Conservation (phyloP, 2,797 vertebrate species). For the Acrocephalus scirpaceus region DNA sequence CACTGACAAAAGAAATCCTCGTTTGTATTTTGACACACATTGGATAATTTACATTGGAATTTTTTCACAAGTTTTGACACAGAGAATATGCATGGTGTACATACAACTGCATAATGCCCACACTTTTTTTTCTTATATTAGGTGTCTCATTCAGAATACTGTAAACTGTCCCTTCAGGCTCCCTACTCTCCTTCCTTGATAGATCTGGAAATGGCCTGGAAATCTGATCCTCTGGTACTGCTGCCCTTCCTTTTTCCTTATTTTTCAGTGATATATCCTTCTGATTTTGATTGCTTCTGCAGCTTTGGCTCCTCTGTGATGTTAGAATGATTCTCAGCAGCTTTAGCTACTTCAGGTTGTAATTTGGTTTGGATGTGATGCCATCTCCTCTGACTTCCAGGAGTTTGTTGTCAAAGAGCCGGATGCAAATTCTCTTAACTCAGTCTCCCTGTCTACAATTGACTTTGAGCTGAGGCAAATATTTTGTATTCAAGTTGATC, state of each 20-base stretch:
- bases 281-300: neutral
- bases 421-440: neutral
- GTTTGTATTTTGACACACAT: rapidly evolving
- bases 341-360: neutral
- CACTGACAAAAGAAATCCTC: neutral
- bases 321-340: neutral
- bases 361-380: neutral
- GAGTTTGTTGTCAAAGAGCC: neutral
- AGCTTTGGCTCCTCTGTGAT: neutral
- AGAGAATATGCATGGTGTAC: neutral
- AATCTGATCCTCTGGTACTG: neutral
- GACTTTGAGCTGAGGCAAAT: neutral
- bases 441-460: neutral
- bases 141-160: neutral
- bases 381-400: neutral
- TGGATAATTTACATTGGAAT: neutral
- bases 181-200: neutral
- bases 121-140: neutral
- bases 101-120: neutral
- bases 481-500: neutral
- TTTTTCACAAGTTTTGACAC: neutral
- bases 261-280: neutral
- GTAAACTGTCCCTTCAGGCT: neutral
- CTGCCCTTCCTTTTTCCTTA: neutral
- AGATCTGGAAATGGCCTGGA: neutral